Conservation (phyloP, 2,888 invertebrate genomes). For the Gasteruption jaculator region DNA sequence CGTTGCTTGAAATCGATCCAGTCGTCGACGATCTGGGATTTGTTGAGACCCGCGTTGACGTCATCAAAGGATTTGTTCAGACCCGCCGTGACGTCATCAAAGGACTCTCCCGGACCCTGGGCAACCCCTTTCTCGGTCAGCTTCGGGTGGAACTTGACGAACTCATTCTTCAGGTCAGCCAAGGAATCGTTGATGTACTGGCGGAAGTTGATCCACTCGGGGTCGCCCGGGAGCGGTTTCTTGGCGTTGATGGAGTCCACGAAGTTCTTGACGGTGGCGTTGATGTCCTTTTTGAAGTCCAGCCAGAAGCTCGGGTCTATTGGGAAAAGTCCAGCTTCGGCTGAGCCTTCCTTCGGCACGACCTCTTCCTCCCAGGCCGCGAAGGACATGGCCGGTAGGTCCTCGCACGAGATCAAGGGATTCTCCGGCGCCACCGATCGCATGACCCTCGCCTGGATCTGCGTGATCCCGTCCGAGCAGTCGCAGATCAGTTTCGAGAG, state of each 20-base stretch:
- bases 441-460: conserved; percentile 69
- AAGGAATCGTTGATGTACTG: conserved; percentile 30
- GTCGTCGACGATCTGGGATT: conserved; percentile 11
- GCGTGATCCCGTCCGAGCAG: conserved; percentile 65
- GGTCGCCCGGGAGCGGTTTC: conserved; percentile 16
- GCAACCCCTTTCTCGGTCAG: background rate
- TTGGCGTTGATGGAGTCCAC: conserved; percentile 23
- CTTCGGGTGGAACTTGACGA: conserved; percentile 22
- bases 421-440: conserved; percentile 58
- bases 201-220: conserved; percentile 27
- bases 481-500: conserved; percentile 73
- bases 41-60: conserved; percentile 6
- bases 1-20: conserved; percentile 25
- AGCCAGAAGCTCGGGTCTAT: conserved; percentile 28
- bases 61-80: conserved; percentile 10
- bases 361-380: conserved; percentile 56
- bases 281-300: conserved; percentile 28
- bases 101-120: background rate
- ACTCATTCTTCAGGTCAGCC: conserved; percentile 25
- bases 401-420: conserved; percentile 62
- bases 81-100: conserved; percentile 4
- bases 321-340: conserved; percentile 6
- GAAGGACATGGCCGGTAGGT: conserved; percentile 59
- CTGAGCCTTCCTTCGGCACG: background rate
- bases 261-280: conserved; percentile 27